Conservation (phyloP, 2,797 vertebrate species). For the Clarias platycephalus region DNA sequence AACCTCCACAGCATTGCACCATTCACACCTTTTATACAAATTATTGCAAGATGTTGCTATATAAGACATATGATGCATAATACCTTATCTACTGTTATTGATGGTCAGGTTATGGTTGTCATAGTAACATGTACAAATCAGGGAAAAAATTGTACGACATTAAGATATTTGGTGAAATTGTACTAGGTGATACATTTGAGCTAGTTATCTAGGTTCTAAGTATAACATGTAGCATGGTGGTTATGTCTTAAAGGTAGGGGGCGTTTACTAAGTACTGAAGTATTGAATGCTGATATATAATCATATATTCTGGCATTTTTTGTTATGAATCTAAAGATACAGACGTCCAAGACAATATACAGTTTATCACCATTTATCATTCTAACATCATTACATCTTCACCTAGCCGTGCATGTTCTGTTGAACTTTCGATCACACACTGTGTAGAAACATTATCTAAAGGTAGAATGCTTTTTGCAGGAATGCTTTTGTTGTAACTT, state of each 20-base stretch:
- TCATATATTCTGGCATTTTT: not conserved
- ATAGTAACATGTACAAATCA: not conserved
- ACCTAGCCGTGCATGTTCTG: not conserved
- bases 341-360: not conserved
- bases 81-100: too few species aligned
- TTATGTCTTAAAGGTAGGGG: not conserved
- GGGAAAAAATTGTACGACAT: not conserved
- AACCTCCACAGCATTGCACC: too few species aligned
- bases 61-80: too few species aligned
- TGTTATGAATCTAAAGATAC: not conserved
- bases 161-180: not conserved
- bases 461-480: too few species aligned
- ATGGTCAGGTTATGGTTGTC: not conserved
- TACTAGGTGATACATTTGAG: not conserved
- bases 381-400: not conserved
- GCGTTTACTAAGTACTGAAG: not conserved
- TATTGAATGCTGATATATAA: not conserved
- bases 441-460: not conserved
- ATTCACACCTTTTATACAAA: not conserved
- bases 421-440: not conserved
- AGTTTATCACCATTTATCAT: not conserved
- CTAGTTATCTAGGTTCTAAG: not conserved
- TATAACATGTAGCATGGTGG: not conserved
- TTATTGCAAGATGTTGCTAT: not conserved
- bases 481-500: not conserved